These are phyloP conservation scores for Frieseomelitta varia DNA, from an alignment of 1,140 invertebrate genomes.

Conservation along the genomic window DNA sequence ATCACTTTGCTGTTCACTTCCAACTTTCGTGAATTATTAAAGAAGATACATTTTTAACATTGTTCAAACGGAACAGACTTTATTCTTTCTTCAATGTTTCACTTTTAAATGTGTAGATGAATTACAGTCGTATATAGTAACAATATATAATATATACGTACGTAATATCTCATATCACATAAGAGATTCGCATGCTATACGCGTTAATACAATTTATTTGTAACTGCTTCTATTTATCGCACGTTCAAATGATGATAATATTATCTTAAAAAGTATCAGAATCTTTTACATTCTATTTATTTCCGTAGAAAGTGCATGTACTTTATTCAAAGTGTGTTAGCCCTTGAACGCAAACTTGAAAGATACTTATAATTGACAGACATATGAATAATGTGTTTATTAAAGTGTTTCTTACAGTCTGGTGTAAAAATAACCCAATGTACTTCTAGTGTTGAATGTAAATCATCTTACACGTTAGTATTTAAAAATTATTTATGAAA, in stretches of 20 bases:
- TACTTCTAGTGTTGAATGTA: background rate
- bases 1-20: too few species aligned
- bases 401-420: background rate
- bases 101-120: too few species aligned
- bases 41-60: background rate
- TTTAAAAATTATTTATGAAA: background rate
- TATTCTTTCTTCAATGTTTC: background rate
- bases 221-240: background rate
- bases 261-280: background rate
- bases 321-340: background rate
- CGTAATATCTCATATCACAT: background rate
- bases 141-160: background rate
- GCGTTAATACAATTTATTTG: background rate
- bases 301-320: background rate
- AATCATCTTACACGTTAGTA: background rate
- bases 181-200: background rate
- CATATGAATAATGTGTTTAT: background rate
- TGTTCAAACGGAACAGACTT: background rate
- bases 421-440: background rate
- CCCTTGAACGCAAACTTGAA: slow-evolving; percentile 11
- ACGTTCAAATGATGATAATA: background rate
- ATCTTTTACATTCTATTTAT: background rate
- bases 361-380: background rate
- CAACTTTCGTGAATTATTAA: too few species aligned
- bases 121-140: background rate